Evolutionary conservation across 2,888 invertebrate genomes (phyloP), one percentile per base, ranked within the genome.

Genomic region (Autographa gamma): DNA sequence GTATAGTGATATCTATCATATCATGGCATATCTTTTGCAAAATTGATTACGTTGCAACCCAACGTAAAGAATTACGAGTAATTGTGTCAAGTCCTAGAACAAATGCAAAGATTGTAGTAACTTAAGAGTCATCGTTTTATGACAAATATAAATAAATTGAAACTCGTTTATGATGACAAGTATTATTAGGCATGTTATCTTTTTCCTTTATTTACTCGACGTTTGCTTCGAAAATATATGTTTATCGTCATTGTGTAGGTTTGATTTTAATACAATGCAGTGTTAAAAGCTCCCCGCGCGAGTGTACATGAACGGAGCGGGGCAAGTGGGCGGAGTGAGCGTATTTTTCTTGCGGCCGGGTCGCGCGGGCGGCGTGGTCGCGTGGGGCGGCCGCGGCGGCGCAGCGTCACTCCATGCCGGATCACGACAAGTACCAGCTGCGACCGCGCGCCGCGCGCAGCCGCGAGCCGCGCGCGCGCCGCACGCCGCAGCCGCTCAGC

Each of bases 401-500:
- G 84, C 81, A 80, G 77, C 80, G 81, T 85, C 93, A 93, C 90
- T 94, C 94, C 90, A 95, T 95, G 95, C 95, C 95, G 86, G 95
- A 95, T 87, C 95, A 95, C 95, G 96, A 96, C 91, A 94, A 93
- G 92, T 96, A 96, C 84, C 94, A 96, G 94, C 91, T 96, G 93
- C 93, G 96, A 81, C 96, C 96, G 88, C 93, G 95, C 76, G 93
- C 95, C 71, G 93, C 95, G 89, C 92, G 95, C 88, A 90, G 91
- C 86, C 94, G 95, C 79, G 95, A 94, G 89, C 93, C 94, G 83
- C 93, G 95, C 85, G 92, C 96, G 76, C 97, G 97, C 87, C 96
- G 97, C 82, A 96, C 97, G 88, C 96, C 97, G 34, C 97, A 97
- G 69, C 97, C 97, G 16, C 96, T 98, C 82, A 98, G 98, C 95